Base-by-base conservation (phyloP, 2,113 vertebrate genomes). In the Spilogale gracilis region DNA sequence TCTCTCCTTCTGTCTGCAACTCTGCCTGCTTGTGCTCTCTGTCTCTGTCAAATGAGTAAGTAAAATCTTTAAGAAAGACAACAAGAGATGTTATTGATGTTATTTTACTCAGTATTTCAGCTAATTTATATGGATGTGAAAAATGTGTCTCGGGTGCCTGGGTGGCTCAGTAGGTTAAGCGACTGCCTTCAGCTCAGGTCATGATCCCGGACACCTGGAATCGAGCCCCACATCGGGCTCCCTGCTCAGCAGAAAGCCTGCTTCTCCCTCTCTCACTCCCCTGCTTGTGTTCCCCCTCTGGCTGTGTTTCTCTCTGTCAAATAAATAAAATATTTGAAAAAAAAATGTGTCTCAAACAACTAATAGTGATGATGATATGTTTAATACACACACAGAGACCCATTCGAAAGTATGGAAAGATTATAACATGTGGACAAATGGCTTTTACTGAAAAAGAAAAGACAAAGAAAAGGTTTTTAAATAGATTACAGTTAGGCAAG, bases 71-170 rank as follows among this genome's bases (percentile, higher is more conserved):
- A 65, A 30, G 6, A 27, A 14, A 25, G 87, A 86, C 11, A 80
- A 38, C 14, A 83, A 65, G 18, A 73, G 11, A 84, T 95, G 61
- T 32, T 65, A 67, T 30, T 80, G 32, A 80, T 32, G 5, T 50
- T 71, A 80, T 92, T 89, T 65, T 84, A 67, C 60, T 79, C 32
- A 87, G 48, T 25, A 95, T 82, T 95, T 48, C 48, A 87, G 17
- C 60, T 80, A 85, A 87, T 17, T 84, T 84, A 67, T 54, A 58
- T 12, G 95, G 48, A 7, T 79, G 16, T 50, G 93, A 50, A 88
- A 96, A 96, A 61, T 69, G 13, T 73, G 54, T 92, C 25, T 50
- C 82, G 38, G 38, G 38, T 38, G 38, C 38, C 38, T 38, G 38
- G 38, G 38, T 38, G 38, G 38, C 38, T 38, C 38, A 38, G 38